A percentile compares a stretch with the other conserved stretches of the same genome.
Evolutionary conservation across 2,797 vertebrate genomes (phyloP).

Genomic region (Squalus acanthias): DNA sequence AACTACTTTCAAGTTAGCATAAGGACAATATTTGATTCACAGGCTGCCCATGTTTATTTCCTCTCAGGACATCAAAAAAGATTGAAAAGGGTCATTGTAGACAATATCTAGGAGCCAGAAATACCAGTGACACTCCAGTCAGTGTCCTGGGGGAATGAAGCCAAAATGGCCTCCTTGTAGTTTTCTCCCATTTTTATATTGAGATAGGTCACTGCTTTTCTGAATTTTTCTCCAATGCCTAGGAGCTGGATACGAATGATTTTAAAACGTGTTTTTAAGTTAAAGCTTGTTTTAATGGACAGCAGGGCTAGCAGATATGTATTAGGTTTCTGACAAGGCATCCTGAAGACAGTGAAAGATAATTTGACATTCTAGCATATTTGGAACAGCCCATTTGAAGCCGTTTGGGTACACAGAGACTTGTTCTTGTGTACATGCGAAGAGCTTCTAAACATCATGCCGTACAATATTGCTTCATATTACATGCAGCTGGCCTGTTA

Average conservation of each 20-base stretch:
- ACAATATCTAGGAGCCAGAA: neutral
- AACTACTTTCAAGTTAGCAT: neutral
- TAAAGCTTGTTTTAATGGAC: neutral
- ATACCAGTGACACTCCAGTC: neutral
- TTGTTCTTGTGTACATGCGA: neutral
- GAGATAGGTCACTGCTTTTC: neutral
- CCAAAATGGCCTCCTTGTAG: neutral
- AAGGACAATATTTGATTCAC: neutral
- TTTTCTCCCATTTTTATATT: neutral
- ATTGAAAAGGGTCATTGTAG: neutral
- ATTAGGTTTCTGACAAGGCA: neutral
- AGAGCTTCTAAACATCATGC: neutral
- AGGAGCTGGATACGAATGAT: neutral
- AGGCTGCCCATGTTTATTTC: slow-evolving; percentile 19
- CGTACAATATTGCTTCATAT: neutral
- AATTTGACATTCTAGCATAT: neutral
- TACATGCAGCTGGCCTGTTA: neutral
- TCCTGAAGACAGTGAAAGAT: neutral
- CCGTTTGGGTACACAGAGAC: neutral
- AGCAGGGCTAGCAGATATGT: neutral
- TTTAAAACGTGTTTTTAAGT: neutral
- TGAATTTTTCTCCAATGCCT: too few species aligned
- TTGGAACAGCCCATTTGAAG: neutral
- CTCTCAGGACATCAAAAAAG: neutral
- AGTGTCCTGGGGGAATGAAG: neutral